Evolutionary conservation across 2,797 vertebrate species (phyloP).

Genomic region (Phataginus tricuspis): DNA sequence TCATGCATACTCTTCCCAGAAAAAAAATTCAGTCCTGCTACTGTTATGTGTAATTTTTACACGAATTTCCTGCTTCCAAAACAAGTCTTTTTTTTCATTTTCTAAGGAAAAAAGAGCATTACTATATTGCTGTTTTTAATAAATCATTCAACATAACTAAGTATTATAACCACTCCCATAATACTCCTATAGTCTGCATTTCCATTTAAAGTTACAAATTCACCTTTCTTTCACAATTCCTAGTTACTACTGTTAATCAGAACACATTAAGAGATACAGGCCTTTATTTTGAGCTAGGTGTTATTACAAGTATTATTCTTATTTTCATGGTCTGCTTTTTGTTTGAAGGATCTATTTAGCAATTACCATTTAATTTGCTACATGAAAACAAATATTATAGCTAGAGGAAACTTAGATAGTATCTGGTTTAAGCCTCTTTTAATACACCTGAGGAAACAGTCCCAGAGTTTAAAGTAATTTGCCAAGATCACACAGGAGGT

Average conservation of each 20-base stretch:
- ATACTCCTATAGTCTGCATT: not conserved
- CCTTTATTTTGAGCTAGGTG: constrained; percentile 20
- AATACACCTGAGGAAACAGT: not conserved
- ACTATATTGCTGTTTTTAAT: not conserved
- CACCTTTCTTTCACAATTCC: not conserved
- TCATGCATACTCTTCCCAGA: not conserved
- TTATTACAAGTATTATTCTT: not conserved
- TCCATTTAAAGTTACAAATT: constrained; percentile 34
- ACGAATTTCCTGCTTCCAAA: constrained; percentile 49
- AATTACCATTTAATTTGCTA: constrained; percentile 35
- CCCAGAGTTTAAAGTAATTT: not conserved
- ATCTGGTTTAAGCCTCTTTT: constrained; percentile 18
- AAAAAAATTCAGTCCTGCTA: constrained; percentile 7
- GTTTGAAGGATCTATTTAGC: not conserved
- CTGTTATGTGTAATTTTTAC: not conserved
- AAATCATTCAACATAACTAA: constrained; percentile 26
- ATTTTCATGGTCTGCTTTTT: not conserved
- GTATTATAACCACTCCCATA: constrained; percentile 3
- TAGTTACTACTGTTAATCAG: not conserved
- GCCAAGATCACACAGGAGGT: not conserved
- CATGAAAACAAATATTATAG: constrained; percentile 20
- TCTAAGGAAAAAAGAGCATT: not conserved
- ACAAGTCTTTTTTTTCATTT: constrained; percentile 39
- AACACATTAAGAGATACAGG: constrained; percentile 35
- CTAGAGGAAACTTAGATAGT: not conserved